Conservation (phyloP, 2,888 invertebrate species). For the Melanotus villosus region DNA sequence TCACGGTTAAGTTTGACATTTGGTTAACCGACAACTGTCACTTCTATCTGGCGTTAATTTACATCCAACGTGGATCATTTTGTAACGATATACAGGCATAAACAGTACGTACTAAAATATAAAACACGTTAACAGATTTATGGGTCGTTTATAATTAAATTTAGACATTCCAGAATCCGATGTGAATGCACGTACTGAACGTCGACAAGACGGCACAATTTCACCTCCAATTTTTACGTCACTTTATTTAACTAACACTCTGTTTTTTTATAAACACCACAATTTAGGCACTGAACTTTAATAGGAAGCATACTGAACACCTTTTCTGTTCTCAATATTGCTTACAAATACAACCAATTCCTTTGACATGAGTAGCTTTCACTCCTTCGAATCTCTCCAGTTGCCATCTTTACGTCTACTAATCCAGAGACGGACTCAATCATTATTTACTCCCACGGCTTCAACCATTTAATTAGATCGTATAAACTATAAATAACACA, state of each 20-base stretch:
- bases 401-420: constrained; percentile 56
- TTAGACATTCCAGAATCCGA: constrained; percentile 17
- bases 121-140: constrained; percentile 7
- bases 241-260: neutral
- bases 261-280: neutral
- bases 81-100: neutral
- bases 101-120: neutral
- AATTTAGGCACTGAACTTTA: neutral
- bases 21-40: constrained; percentile 41
- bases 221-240: constrained; percentile 1
- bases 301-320: neutral
- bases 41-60: constrained; percentile 27
- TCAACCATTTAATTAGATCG: too few relatives aligned
- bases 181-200: constrained; percentile 3
- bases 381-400: constrained; percentile 49
- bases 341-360: constrained; percentile 36
- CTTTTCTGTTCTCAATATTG: constrained; percentile 8
- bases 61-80: neutral
- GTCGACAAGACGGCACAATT: neutral
- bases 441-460: neutral
- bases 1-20: constrained; percentile 55
- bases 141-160: constrained; percentile 17
- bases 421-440: constrained; percentile 5
- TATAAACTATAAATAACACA: too few relatives aligned
- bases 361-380: constrained; percentile 44